Conservation (phyloP, 2,113 vertebrate genomes). For the Limanda limanda region DNA sequence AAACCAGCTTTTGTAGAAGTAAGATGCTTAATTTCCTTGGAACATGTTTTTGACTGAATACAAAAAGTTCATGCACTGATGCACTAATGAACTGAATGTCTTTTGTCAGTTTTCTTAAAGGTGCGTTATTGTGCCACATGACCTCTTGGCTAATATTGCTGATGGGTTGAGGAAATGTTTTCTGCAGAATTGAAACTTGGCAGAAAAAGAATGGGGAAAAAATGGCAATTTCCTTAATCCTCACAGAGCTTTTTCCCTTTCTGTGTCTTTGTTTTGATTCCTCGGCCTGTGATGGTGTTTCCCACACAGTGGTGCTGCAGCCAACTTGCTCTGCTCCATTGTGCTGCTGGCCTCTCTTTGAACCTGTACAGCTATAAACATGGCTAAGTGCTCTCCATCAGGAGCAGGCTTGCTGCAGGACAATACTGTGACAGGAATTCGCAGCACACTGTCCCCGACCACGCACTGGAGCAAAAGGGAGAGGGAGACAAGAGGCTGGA, state of each 20-base stretch:
- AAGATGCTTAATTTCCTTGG: constrained; percentile 15
- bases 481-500: constrained; percentile 40
- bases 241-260: constrained; percentile 41
- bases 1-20: constrained; percentile 1
- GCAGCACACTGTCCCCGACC: constrained; percentile 55
- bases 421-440: constrained; percentile 77
- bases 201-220: constrained; percentile 47
- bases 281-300: constrained; percentile 65
- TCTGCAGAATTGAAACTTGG: constrained; percentile 41
- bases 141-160: constrained; percentile 44
- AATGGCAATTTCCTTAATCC: constrained; percentile 67
- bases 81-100: constrained; percentile 21
- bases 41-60: constrained; percentile 53
- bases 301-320: constrained; percentile 67
- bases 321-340: constrained; percentile 68
- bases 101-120: constrained; percentile 30
- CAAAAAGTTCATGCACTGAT: constrained; percentile 10
- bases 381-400: constrained; percentile 76
- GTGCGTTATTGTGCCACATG: constrained; percentile 47
- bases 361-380: constrained; percentile 79
- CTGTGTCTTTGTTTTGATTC: constrained; percentile 69
- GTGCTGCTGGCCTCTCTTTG: constrained; percentile 80
- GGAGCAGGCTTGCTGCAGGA: constrained; percentile 64
- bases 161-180: constrained; percentile 68
- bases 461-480: constrained; percentile 37